A percentile compares a stretch with the other conserved stretches of the same genome.
Conservation (phyloP, 1,140 invertebrate species). For the Macrobrachium rosenbergii region DNA sequence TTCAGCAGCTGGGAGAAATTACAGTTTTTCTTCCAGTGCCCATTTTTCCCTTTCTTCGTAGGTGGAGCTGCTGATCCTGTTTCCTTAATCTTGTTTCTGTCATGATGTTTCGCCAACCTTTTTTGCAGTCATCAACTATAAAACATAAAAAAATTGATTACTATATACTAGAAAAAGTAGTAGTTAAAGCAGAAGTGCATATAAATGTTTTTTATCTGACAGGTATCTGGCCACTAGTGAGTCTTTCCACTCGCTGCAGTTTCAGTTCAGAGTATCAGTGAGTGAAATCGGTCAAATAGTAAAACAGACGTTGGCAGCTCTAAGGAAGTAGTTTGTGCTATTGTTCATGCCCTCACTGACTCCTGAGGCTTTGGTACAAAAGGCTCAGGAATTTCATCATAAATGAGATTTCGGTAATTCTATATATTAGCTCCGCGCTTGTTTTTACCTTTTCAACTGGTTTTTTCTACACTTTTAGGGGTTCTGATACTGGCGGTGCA, state of each 20-base stretch:
- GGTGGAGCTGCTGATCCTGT: slow-evolving; percentile 38
- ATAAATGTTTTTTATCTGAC: too few relatives aligned
- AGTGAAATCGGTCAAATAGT: slow-evolving; percentile 2
- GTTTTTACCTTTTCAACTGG: too few relatives aligned
- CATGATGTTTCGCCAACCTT: slow-evolving; percentile 9
- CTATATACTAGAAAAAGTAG: too few relatives aligned
- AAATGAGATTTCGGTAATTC: slow-evolving; percentile 71
- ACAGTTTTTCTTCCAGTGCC: slow-evolving; percentile 41
- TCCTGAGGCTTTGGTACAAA: not conserved
- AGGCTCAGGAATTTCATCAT: slow-evolving; percentile 67
- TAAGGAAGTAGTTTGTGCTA: not conserved
- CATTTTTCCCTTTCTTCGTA: slow-evolving; percentile 7
- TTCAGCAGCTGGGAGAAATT: slow-evolving; percentile 31
- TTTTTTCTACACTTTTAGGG: too few relatives aligned
- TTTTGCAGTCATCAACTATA: slow-evolving; percentile 30
- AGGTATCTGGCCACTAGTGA: slow-evolving; percentile 6
- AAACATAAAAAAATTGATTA: slow-evolving; percentile 15
- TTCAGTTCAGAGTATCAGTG: not conserved
- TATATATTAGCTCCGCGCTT: too few relatives aligned
- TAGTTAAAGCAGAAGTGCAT: too few relatives aligned
- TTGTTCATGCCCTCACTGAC: not conserved
- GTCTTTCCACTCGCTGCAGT: not conserved
- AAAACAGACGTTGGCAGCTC: not conserved
- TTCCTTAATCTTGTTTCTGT: slow-evolving; percentile 28
- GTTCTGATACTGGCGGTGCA: too few relatives aligned